Evolutionary conservation across 1,140 invertebrate species (phyloP), one percentile per base, ranked within the genome.

Genomic region (Procambarus virginalis): DNA sequence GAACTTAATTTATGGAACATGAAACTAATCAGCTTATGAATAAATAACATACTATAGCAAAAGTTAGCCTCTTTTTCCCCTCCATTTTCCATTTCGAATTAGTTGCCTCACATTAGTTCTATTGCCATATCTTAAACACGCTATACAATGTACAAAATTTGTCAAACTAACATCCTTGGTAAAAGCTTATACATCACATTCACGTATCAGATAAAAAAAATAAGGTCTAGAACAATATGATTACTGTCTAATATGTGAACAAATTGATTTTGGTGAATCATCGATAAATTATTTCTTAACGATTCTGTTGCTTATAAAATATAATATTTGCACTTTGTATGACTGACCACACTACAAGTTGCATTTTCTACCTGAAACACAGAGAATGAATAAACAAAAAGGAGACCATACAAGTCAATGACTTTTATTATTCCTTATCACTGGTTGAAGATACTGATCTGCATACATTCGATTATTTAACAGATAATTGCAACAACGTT

Each of bases 111-210:
- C 68, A 73, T 8, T 73, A n/a, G n/a, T n/a, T 6, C n/a, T 34
- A 73, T 73, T 73, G 68, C 68, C 68, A 73, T 73, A 73, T 34
- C 68, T 73, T 73, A 73, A 73, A 73, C 68, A 73, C 68, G 68
- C n/a, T 34, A 20, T 73, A 10, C n/a, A 4, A 73, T 73, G 17
- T 10, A 73, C 68, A 73, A 22, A 73, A 73, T 4, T 10, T 73
- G 22, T 68, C n/a, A 73, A 73, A 73, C 34, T 3, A 73, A 68
- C n/a, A 73, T 73, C 22, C 8, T 64, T 64, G 60, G 60, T 64
- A 20, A 20, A 64, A 64, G 60, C 60, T 64, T 64, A 64, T 64
- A 64, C 60, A 64, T 64, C 60, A 64, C 60, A 64, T 64, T 64
- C 60, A 64, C 10, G 60, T 64, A 20, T 9, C 60, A 64, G 10